These are phyloP conservation scores for Lasioglossum calceatum DNA, from an alignment of 2,888 invertebrate species.

Conservation along the genomic window DNA sequence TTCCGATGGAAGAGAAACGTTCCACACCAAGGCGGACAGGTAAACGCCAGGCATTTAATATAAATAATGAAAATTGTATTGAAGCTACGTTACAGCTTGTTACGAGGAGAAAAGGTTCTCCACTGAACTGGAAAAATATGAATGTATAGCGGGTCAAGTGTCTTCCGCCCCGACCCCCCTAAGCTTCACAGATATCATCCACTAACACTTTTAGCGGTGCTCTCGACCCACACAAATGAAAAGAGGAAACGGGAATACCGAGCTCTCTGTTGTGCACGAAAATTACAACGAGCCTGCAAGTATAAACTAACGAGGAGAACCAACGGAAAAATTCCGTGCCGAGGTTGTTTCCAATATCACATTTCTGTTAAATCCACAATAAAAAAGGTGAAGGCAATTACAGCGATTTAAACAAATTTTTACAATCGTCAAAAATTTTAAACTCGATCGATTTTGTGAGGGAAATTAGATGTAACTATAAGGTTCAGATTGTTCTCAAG, in stretches of 20 bases:
- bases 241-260: not conserved
- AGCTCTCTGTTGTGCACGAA: not conserved
- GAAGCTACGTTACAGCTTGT: not conserved
- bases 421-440: too few relatives aligned
- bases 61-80: constrained; percentile 1
- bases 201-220: not conserved
- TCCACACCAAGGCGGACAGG: not conserved
- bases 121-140: not conserved
- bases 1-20: not conserved
- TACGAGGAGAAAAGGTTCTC: not conserved
- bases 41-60: not conserved
- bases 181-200: not conserved
- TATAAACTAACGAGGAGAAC: not conserved
- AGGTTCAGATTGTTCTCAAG: not conserved
- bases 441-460: too few relatives aligned
- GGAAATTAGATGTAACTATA: too few relatives aligned
- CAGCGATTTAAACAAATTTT: too few relatives aligned
- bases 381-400: not conserved
- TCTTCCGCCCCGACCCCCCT: not conserved
- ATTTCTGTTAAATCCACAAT: not conserved
- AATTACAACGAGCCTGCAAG: not conserved
- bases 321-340: not conserved
- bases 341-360: not conserved
- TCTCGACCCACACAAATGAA: not conserved
- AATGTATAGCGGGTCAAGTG: constrained; percentile 5